Evolutionary conservation across 2,888 invertebrate species (phyloP), one percentile per base, ranked within the genome.

Genomic region (Linyphia triangularis): DNA sequence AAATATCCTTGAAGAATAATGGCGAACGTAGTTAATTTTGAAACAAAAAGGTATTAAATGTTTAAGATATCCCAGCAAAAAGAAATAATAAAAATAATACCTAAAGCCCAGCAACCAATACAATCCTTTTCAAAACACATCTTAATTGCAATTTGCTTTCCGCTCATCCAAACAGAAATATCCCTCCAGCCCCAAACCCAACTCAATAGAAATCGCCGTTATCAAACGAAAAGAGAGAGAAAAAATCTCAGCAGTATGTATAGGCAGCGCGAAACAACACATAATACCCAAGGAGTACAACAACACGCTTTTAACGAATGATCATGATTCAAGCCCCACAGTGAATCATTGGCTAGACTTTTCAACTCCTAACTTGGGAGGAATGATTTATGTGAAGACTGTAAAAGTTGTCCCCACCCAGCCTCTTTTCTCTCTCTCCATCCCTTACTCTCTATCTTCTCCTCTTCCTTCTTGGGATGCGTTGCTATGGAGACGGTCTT

Each of bases 241-340:
- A 51, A 37, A 85, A 59, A 63, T 70, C 75, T 75, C 86, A 19
- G n/a, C 51, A 51, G 51, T 7, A 22, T 43, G 63, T 51, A 65
- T 73, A 67, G 51, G 75, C 86, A 72, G 72, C 86, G 40, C 37
- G 72, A 33, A 86, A 86, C 81, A 81, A 79, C 86, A 86, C 77
- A 77, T 85, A 77, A 85, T 85, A 57, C 85, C 85, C 70, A 77
- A 16, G 30, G 78, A 78, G 75, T 33, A 81, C 86, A 81, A 81
- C 86, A 88, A 75, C 86, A 73, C 81, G 86, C 86, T 75, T 88
- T 88, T 88, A 88, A 88, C 86, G 86, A 88, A 88, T 88, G 86
- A 88, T 88, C 81, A 75, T 75, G 86, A 65, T 57, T 72, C 75
- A 51, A 40, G 37, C 63, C 85, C 77, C 85, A 51, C 81, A 67